A percentile compares a stretch with the other conserved stretches of the same genome.
These are phyloP conservation scores for Pleuronectes platessa DNA, from an alignment of 2,113 vertebrate species.

Conservation along the genomic window DNA sequence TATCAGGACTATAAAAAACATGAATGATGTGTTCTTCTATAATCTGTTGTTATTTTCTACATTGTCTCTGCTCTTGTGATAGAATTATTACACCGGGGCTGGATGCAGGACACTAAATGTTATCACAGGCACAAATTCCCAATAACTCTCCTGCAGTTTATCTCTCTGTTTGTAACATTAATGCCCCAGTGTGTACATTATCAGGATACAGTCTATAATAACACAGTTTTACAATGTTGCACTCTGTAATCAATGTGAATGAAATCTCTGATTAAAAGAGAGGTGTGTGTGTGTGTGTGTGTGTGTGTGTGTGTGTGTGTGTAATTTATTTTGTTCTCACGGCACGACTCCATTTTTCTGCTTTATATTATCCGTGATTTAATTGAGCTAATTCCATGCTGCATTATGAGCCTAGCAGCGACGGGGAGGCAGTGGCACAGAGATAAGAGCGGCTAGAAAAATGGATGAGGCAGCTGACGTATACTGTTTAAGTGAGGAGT, in stretches of 20 bases:
- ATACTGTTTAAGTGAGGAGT: not conserved
- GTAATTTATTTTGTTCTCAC: conserved; percentile 58
- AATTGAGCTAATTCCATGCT: conserved; percentile 61
- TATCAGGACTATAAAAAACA: too few relatives aligned
- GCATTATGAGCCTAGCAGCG: conserved; percentile 45
- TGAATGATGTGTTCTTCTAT: too few relatives aligned
- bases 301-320: not conserved
- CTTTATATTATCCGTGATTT: conserved; percentile 64
- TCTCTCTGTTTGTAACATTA: too few relatives aligned
- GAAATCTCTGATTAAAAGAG: conserved; percentile 4
- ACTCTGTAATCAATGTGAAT: conserved; percentile 5
- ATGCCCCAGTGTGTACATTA: too few relatives aligned
- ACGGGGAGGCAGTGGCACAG: conserved; percentile 11
- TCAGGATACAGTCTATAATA: too few relatives aligned
- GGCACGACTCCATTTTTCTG: conserved; percentile 54
- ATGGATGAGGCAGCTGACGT: conserved; percentile 6
- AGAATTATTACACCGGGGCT: too few relatives aligned
- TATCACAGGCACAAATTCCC: too few relatives aligned
- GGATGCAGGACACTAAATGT: too few relatives aligned
- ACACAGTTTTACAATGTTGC: not conserved
- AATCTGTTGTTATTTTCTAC: too few relatives aligned
- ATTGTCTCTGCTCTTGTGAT: too few relatives aligned
- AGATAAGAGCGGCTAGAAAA: conserved; percentile 23
- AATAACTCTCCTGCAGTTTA: too few relatives aligned
- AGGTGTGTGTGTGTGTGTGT: not conserved